A percentile compares a stretch with the other conserved stretches of the same genome.
Evolutionary conservation across 2,113 vertebrate species (phyloP).

Genomic region (Bettongia penicillata): DNA sequence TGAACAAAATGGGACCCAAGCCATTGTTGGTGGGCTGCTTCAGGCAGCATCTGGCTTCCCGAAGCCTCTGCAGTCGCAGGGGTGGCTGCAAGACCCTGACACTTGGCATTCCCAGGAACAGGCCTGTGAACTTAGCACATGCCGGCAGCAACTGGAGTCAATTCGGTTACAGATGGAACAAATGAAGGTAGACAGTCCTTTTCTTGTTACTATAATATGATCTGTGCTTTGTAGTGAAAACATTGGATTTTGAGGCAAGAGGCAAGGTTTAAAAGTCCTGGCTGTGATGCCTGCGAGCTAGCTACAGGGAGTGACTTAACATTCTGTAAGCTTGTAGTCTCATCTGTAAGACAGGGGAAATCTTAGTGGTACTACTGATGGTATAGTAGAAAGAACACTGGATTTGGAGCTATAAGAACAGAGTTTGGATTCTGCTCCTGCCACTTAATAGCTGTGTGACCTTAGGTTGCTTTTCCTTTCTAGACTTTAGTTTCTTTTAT

Average conservation of each 20-base stretch:
- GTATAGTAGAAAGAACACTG: neutral
- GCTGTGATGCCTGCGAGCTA: neutral
- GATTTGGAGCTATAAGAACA: neutral
- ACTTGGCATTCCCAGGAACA: constrained; percentile 85
- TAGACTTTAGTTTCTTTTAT: neutral
- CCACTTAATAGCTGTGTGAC: neutral
- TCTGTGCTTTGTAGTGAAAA: neutral
- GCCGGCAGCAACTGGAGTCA: constrained; percentile 93
- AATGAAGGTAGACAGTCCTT: constrained; percentile 91
- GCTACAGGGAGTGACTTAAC: neutral
- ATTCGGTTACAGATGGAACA: constrained; percentile 93
- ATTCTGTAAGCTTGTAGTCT: neutral
- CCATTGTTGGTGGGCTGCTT: constrained; percentile 59
- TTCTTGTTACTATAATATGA: constrained; percentile 35
- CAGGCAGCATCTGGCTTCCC: constrained; percentile 84
- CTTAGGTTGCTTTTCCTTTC: no score
- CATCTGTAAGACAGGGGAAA: neutral
- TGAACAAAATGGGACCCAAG: constrained; percentile 80
- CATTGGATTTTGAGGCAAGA: neutral
- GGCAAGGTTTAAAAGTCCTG: neutral
- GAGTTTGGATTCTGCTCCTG: neutral
- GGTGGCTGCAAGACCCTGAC: constrained; percentile 85
- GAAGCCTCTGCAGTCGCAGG: constrained; percentile 83
- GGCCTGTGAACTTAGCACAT: constrained; percentile 87
- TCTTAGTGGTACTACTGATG: neutral